These are phyloP conservation scores for Solea senegalensis DNA, from an alignment of 2,113 vertebrate species.

Conservation along the genomic window DNA sequence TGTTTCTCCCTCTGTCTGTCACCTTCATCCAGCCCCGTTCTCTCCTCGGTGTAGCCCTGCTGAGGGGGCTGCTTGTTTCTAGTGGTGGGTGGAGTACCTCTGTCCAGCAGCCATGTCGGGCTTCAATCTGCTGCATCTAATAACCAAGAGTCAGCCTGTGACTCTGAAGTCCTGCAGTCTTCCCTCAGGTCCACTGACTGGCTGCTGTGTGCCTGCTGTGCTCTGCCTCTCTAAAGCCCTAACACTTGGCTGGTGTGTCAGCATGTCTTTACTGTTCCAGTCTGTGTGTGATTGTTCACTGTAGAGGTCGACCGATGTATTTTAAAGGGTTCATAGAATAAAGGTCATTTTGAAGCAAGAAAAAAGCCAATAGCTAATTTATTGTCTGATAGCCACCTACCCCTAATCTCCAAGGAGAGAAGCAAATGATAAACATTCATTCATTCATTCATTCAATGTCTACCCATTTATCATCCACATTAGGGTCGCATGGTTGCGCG, in stretches of 20 bases:
- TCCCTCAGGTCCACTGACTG: conserved; percentile 94
- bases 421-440: no score
- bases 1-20: conserved; percentile 76
- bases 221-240: conserved; percentile 74
- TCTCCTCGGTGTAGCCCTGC: conserved; percentile 33
- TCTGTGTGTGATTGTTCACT: conserved; percentile 10
- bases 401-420: no score
- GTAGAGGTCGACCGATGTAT: no score
- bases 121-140: conserved; percentile 99
- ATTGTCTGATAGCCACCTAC: no score
- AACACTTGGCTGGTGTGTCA: conserved; percentile 73
- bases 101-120: conserved; percentile 95
- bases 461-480: no score
- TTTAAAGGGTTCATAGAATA: no score
- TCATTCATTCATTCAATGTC: no score
- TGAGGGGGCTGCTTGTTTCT: conserved; percentile 48
- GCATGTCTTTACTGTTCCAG: conserved; percentile 75
- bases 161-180: conserved; percentile 96
- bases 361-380: no score
- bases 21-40: conserved; percentile 73
- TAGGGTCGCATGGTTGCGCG: no score
- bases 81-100: conserved; percentile 51
- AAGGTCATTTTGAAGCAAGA: no score
- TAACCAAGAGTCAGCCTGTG: conserved; percentile 98
- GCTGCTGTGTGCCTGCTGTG: conserved; percentile 87